Percentiles rank a stretch among this genome's conserved stretches.
phyloP scores from a whole-genome alignment of 2,888 invertebrate species.

The Acanthoscelides obtectus region DNA sequence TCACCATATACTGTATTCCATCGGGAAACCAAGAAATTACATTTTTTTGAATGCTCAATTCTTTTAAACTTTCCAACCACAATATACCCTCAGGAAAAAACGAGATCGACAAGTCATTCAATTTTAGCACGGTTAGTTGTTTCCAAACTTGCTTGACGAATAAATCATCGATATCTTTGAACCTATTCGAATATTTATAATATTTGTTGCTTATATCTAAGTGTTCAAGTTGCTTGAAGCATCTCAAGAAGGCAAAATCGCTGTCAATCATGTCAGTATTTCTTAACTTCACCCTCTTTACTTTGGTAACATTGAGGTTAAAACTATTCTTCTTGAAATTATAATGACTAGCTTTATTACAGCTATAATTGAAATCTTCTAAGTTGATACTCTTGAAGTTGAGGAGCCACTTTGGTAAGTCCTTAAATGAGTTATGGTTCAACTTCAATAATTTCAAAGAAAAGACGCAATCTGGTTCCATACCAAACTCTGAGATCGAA shows the following conservation, averaged over 20 bases:
- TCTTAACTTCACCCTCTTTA: slow-evolving; percentile 23
- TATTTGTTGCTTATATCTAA: slow-evolving; percentile 30
- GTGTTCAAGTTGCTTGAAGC: slow-evolving; percentile 21
- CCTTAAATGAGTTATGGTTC: slow-evolving; percentile 24
- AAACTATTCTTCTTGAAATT: slow-evolving; percentile 21
- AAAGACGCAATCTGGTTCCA: slow-evolving; percentile 26
- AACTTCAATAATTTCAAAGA: slow-evolving; percentile 23
- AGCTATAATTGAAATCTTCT: slow-evolving; percentile 27
- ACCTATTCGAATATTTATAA: slow-evolving; percentile 17
- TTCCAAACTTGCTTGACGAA: slow-evolving; percentile 29
- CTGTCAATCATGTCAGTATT: slow-evolving; percentile 23
- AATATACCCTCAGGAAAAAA: slow-evolving; percentile 28
- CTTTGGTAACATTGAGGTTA: slow-evolving; percentile 16
- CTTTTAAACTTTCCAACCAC: slow-evolving; percentile 25
- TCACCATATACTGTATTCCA: slow-evolving; percentile 26
- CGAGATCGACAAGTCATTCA: slow-evolving; percentile 23
- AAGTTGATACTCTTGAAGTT: slow-evolving; percentile 23
- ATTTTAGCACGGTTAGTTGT: slow-evolving; percentile 21
- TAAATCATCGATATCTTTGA: slow-evolving; percentile 24
- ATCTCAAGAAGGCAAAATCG: slow-evolving; percentile 27
- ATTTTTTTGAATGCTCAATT: slow-evolving; percentile 27
- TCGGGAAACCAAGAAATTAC: slow-evolving; percentile 28
- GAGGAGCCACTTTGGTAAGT: slow-evolving; percentile 29
- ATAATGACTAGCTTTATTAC: slow-evolving; percentile 26
- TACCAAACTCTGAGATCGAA: slow-evolving; percentile 21